Evolutionary conservation across 2,113 vertebrate species (phyloP).

Genomic region (Microtus ochrogaster): DNA sequence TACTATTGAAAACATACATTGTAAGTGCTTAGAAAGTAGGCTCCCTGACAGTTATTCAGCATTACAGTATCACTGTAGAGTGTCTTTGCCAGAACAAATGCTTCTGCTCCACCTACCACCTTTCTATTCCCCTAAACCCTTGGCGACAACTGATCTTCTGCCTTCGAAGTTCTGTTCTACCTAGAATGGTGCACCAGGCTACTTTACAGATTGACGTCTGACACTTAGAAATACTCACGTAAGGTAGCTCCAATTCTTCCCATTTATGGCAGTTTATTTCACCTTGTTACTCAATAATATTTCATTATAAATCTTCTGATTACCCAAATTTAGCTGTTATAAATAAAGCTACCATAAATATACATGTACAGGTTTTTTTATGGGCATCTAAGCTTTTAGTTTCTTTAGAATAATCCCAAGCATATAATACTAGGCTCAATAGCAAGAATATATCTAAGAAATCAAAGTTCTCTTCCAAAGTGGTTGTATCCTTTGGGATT

Average conservation of each 20-base stretch:
- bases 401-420: neutral
- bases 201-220: neutral
- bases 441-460: neutral
- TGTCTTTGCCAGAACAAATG: neutral
- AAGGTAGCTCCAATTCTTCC: neutral
- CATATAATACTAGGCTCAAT: neutral
- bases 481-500: neutral
- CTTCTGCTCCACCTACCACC: too few relatives aligned
- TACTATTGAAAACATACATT: neutral
- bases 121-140: neutral
- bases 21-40: neutral
- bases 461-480: neutral
- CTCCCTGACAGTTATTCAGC: too few relatives aligned
- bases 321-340: neutral
- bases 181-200: neutral
- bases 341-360: neutral
- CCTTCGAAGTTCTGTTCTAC: neutral
- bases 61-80: neutral
- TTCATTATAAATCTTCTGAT: neutral
- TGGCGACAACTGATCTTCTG: neutral
- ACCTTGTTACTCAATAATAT: neutral
- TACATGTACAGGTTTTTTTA: neutral
- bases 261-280: neutral
- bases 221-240: neutral
- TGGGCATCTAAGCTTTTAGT: neutral